Evolutionary conservation across 2,888 invertebrate species (phyloP), one percentile per base, ranked within the genome.

Genomic region (Heteromyza rotundicornis): DNA sequence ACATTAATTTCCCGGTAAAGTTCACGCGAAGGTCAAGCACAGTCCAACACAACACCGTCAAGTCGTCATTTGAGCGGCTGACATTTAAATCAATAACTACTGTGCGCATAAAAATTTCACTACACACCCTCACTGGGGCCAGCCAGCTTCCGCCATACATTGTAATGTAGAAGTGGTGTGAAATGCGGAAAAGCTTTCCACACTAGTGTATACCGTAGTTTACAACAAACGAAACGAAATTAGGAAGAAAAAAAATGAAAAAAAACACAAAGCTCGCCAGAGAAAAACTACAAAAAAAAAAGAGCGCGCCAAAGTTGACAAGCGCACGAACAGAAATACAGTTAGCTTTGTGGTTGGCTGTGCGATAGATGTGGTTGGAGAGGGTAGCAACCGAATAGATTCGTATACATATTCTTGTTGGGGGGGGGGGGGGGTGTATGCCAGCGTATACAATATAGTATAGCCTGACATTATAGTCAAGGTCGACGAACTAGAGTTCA

Each of bases 401-500:
- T 50, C 8, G 23, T 50, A 22, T 10, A 8, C 14, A 14, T 1
- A 22, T 50, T 2, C 7, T 19, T 24, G 24, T 27, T n/a, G 14
- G 27, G 24, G 23, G 24, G 40, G 50, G 55, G 54, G 47, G 63
- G 62, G 56, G 63, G 54, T 44, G 47, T 64, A 65, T 40, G 40
- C 3, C 5, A n/a, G 40, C 16, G 40, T 40, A 3, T n/a, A n/a
- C n/a, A n/a, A n/a, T n/a, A n/a, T 40, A 71, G 75, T 64, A 62
- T 69, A 64, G 73, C 67, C 70, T 80, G 78, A 77, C 78, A 78
- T 77, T 77, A 73, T 73, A 73, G 66, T 76, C 82, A 83, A 82
- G 82, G 82, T 81, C 82, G 82, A 79, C 82, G 82, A 82, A 80
- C 78, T 73, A 79, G 79, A 82, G 82, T 82, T 82, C 83, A 82